Percentiles rank a stretch among this genome's conserved stretches.
Conservation (phyloP, 1,140 invertebrate species). For the Epicauta chinensis region DNA sequence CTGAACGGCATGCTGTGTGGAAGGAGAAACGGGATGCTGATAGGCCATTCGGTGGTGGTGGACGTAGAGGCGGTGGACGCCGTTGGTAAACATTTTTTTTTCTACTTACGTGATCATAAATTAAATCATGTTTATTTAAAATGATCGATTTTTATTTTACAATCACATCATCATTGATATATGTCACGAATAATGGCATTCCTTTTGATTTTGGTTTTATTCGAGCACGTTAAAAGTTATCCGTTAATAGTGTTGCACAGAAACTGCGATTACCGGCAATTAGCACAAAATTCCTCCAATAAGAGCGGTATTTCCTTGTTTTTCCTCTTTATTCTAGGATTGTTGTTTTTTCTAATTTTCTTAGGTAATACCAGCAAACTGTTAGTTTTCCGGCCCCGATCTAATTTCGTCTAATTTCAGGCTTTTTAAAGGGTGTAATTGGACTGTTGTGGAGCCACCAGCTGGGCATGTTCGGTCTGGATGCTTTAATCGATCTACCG, state of each 20-base stretch:
- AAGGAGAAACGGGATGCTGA: slow-evolving; percentile 50
- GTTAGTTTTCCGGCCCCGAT: background rate
- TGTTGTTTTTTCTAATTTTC: slow-evolving; percentile 5
- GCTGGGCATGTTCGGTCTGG: slow-evolving; percentile 45
- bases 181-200: no score
- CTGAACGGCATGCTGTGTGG: slow-evolving; percentile 56
- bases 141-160: no score
- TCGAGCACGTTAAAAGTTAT: no score
- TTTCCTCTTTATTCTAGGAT: background rate
- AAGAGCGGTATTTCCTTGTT: background rate
- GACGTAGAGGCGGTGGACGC: slow-evolving; percentile 16
- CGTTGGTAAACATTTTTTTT: no score
- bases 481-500: slow-evolving; percentile 43
- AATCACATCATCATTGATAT: no score
- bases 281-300: no score
- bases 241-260: no score
- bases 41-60: slow-evolving; percentile 40
- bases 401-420: slow-evolving; percentile 41
- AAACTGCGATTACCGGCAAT: no score
- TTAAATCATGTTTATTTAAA: no score
- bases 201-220: no score
- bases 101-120: no score
- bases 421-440: slow-evolving; percentile 35
- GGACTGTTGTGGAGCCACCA: slow-evolving; percentile 29
- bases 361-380: background rate